Base-by-base conservation (phyloP, 2,888 invertebrate genomes). In the Smittia sp. region DNA sequence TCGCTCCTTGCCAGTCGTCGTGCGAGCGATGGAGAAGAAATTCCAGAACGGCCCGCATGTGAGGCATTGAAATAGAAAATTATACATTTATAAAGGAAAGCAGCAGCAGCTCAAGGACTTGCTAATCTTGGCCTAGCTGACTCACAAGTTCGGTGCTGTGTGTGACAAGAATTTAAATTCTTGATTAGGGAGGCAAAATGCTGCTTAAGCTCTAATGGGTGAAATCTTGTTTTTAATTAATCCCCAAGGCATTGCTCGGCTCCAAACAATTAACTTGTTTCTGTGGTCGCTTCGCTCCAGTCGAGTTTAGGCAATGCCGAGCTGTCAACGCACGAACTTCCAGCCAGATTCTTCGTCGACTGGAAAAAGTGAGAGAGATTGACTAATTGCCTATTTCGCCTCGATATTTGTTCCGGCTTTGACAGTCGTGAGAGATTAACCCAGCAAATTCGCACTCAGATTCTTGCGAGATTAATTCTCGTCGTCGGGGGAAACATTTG, bases 151-250 rank as follows among this genome's bases (percentile, higher is more conserved):
- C 32, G 9, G 32, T 32, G 32, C 32, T 32, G 32, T 32, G 32
- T 58, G 58, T 58, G 58, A 58, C 58, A 22, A 22, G 58, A 58
- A 58, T 58, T 58, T 22, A 22, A 58, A 58, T 58, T 22, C 22
- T 58, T 58, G 22, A 22, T 58, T 18, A 58, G 58, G 58, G 9
- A 22, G 22, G 22, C 58, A 13, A 9, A 52, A 2, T 22, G 6
- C 46, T 15, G 46, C 46, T 46, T 46, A 32, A 32, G 11, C 46
- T 11, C n/a, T 15, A 46, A 46, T 20, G 58, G 22, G 22, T 9
- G 58, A 58, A 46, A n/a, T 58, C 22, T 58, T 58, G 58, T 18
- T 58, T 18, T 15, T 22, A 58, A 58, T 58, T 58, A 58, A 58
- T 58, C 58, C 58, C n/a, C 58, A 58, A 58, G 58, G 58, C 58